Base-by-base conservation (phyloP, 1,140 invertebrate genomes). In the Phenacoccus solenopsis region DNA sequence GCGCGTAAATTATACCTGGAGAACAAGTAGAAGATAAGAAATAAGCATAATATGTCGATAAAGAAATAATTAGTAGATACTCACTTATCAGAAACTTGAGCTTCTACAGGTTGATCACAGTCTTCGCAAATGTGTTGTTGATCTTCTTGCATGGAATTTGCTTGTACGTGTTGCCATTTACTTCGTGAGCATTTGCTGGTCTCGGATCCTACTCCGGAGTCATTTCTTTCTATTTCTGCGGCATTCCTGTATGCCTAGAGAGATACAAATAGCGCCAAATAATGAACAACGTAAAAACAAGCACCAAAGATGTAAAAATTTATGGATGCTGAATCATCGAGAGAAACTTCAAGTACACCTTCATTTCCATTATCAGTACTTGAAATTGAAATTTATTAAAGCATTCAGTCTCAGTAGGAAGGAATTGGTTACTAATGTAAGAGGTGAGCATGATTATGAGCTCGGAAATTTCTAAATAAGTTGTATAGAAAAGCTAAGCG, bases 201-300 rank as follows among this genome's bases (percentile, higher is more conserved):
- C 79, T 96, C 93, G 1, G 91, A 93, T 32, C 93, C 93, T 0
- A 96, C 93, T 1, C 93, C 93, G 13, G 92, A 94, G 78, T 96
- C 93, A 74, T 93, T 94, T 72, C 93, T 82, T 80, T 96, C 93
- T 68, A 95, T 88, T 70, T 87, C 84, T 5, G 81, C 82, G 1
- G 77, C 77, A 72, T 64, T 64, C 20, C 25, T 64, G 22, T 27
- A 27, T 16, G 59, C 25, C 59, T 64, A 22, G 22, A 24, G 25
- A 64, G 5, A 64, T 16, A 64, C 4, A 64, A 59, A 59, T n/a
- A n/a, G n/a, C n/a, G n/a, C n/a, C n/a, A n/a, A n/a, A n/a, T n/a
- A n/a, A n/a, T n/a, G n/a, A n/a, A n/a, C n/a, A n/a, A n/a, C n/a
- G n/a, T n/a, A n/a, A n/a, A n/a, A n/a, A n/a, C n/a, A n/a, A n/a